Evolutionary conservation across 2,113 vertebrate genomes (phyloP), one percentile per base, ranked within the genome.

Genomic region (Lycocorax pyrrhopterus): DNA sequence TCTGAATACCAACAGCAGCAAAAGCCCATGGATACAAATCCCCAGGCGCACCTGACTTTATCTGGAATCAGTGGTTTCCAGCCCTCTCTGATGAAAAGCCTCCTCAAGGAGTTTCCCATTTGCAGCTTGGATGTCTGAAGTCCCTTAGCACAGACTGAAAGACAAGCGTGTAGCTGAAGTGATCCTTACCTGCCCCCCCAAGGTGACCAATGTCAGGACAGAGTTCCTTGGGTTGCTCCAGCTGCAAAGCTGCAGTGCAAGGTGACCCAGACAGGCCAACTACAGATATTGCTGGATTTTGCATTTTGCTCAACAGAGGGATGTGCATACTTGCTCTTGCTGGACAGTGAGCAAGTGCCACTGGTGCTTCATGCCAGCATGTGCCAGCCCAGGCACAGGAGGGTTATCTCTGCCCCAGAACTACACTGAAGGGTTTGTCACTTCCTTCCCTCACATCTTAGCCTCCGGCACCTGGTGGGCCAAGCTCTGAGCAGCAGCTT

Each of bases 41-140:
- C 71, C 62, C 13, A 33, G 69, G 67, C n/a, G 53, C 1, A 10
- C 27, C 55, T 82, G 73, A 20, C 66, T 75, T 89, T 30, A 20
- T 95, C 47, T 91, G 64, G 72, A 86, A 90, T 89, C 63, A 84
- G 83, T 88, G 58, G 37, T 83, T 93, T 94, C 53, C 67, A 95
- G 49, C 17, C 49, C n/a, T 52, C 33, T 76, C 75, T 66, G 75
- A 64, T 26, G 29, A 83, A 66, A 80, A 86, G n/a, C 22, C 80
- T 89, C 64, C 63, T 81, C 59, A 87, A 90, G 76, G 76, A 90
- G 46, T 69, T 92, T 46, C 43, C 72, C 80, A 66, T 84, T 92
- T 95, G 72, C 64, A 69, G 55, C 68, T 51, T 71, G 58, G 59
- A 80, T 86, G 51, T 72, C 59, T 69, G 29, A 62, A 92, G 55